Conservation (phyloP, 2,888 invertebrate species). For the Eurytoma californica region DNA sequence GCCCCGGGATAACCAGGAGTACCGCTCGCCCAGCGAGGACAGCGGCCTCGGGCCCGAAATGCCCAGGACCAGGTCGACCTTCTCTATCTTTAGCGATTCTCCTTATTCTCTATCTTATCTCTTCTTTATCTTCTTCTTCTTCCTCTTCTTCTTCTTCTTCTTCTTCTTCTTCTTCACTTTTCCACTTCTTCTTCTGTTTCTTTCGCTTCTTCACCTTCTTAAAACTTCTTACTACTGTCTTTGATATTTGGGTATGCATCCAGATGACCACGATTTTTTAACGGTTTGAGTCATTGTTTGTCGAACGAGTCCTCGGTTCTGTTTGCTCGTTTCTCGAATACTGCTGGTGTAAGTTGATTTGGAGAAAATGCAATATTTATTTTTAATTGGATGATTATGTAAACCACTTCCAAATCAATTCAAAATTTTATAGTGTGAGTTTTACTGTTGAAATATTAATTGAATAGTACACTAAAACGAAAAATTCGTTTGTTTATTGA, state of each 20-base stretch:
- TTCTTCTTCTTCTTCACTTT: not conserved
- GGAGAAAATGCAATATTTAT: too few species aligned
- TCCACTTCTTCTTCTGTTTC: slow-evolving; percentile 1
- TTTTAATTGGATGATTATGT: too few species aligned
- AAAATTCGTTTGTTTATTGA: too few species aligned
- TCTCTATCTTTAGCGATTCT: slow-evolving; percentile 30
- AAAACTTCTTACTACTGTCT: not conserved
- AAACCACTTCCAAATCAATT: too few species aligned
- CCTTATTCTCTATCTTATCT: slow-evolving; percentile 55
- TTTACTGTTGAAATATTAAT: too few species aligned
- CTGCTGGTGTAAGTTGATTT: not conserved
- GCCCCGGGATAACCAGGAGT: slow-evolving; percentile 80
- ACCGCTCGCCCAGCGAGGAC: slow-evolving; percentile 94
- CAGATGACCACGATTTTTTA: not conserved
- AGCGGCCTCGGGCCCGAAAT: slow-evolving; percentile 93
- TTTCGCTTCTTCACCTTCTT: not conserved
- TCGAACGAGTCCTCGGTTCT: not conserved
- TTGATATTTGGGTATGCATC: not conserved
- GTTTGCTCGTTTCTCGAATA: not conserved
- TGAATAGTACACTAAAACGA: too few species aligned
- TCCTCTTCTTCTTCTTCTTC: not conserved
- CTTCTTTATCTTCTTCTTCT: slow-evolving; percentile 8
- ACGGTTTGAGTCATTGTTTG: not conserved
- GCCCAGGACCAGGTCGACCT: slow-evolving; percentile 74
- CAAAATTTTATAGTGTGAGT: too few species aligned